Evolutionary conservation across 2,888 invertebrate species (phyloP), one percentile per base, ranked within the genome.

Genomic region (Hypsopygia costalis): DNA sequence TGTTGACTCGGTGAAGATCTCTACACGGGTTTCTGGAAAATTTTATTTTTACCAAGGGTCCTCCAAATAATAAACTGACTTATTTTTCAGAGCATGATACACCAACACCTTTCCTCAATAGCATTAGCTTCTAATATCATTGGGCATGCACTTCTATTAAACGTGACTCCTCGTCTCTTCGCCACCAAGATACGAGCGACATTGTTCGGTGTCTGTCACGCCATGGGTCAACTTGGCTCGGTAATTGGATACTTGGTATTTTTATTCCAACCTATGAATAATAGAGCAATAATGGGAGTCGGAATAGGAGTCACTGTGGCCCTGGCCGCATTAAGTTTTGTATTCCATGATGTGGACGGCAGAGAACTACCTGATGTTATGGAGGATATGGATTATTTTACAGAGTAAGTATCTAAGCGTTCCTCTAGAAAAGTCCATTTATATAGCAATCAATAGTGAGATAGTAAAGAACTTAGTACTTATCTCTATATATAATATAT

Each of bases 371-470:
- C 86, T 0, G 86, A 87, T 52, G 54, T 80, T 12, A 55, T 83
- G 34, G 70, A 68, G 36, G 86, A 87, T 47, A 86, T 86, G 87
- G 86, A 86, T 57, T 83, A 81, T 53, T 87, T 76, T 60, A 72
- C 73, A 20, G 85, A 85, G 86, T 87, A 59, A 64, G 72, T 53
- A n/a, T n/a, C n/a, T n/a, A n/a, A n/a, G n/a, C n/a, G n/a, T n/a
- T n/a, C n/a, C n/a, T n/a, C n/a, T n/a, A n/a, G n/a, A n/a, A n/a
- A n/a, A n/a, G n/a, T n/a, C n/a, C n/a, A n/a, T n/a, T n/a, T n/a
- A n/a, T n/a, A n/a, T n/a, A n/a, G n/a, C n/a, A n/a, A n/a, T n/a
- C n/a, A n/a, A n/a, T n/a, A n/a, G n/a, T n/a, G n/a, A n/a, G n/a
- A n/a, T n/a, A n/a, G n/a, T n/a, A n/a, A n/a, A n/a, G n/a, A n/a